Percentiles rank a stretch among this genome's conserved stretches.
These are phyloP conservation scores for Grapholita molesta DNA, from an alignment of 1,140 invertebrate genomes.

Conservation along the genomic window DNA sequence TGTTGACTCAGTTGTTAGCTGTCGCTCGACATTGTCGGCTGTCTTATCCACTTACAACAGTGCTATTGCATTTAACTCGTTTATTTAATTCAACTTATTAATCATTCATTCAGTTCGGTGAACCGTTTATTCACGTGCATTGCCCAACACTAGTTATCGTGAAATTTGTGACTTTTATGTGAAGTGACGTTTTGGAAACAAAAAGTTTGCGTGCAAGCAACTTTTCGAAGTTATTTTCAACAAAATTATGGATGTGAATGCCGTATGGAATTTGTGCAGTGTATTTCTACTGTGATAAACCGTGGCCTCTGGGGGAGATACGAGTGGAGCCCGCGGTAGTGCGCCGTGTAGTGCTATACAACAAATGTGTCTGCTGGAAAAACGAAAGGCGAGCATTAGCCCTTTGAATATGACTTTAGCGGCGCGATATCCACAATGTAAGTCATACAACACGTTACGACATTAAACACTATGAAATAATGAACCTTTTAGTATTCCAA, in stretches of 20 bases:
- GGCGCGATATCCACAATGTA: slow-evolving; percentile 56
- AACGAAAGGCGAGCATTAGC: slow-evolving; percentile 42
- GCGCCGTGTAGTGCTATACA: slow-evolving; percentile 40
- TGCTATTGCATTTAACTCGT: background rate
- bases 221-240: background rate
- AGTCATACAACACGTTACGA: slow-evolving; percentile 40
- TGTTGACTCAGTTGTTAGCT: slow-evolving; percentile 13
- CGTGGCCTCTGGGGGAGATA: slow-evolving; percentile 50
- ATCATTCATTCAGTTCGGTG: background rate
- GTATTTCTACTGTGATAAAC: slow-evolving; percentile 31
- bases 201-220: background rate
- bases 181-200: background rate
- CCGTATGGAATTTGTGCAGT: slow-evolving; percentile 8
- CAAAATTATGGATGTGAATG: background rate
- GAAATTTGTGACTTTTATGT: background rate
- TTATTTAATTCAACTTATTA: background rate
- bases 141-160: slow-evolving; percentile 1
- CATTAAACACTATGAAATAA: background rate
- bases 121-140: background rate
- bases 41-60: background rate
- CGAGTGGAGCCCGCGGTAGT: slow-evolving; percentile 41
- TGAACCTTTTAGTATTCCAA: too few relatives aligned
- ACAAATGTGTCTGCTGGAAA: slow-evolving; percentile 62
- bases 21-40: background rate
- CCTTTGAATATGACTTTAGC: slow-evolving; percentile 67